A percentile compares a stretch with the other conserved stretches of the same genome.
These are phyloP conservation scores for Brachyalestes nurse DNA, from an alignment of 2,797 vertebrate species.

Conservation along the genomic window DNA sequence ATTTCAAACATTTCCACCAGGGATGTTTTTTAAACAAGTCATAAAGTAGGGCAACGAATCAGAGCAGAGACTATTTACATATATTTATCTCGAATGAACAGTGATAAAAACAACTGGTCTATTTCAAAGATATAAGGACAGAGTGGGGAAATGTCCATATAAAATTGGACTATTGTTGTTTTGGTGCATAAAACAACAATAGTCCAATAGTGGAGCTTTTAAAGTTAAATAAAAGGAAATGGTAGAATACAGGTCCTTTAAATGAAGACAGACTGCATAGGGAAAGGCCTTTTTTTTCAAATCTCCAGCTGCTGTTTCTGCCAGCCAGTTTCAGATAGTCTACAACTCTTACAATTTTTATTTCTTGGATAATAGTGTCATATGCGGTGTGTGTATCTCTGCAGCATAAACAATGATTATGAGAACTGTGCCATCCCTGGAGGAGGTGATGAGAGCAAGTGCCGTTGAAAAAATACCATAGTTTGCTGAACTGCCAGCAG, in stretches of 20 bases:
- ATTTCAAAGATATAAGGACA: too few relatives aligned
- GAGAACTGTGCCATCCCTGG: neutral
- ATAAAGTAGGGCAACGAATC: too few relatives aligned
- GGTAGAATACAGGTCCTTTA: neutral
- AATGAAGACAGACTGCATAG: neutral
- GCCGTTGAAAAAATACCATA: neutral
- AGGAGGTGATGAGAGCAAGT: neutral
- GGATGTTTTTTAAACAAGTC: neutral
- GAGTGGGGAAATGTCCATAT: too few relatives aligned
- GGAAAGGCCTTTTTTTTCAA: neutral
- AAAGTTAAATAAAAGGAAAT: neutral
- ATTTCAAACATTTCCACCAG: neutral
- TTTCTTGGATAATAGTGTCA: neutral
- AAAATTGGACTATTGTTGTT: too few relatives aligned
- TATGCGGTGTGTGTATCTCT: neutral
- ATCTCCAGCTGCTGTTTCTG: neutral
- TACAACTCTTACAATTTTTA: neutral
- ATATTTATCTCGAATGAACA: too few relatives aligned
- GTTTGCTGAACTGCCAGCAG: neutral
- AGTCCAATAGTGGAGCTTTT: too few relatives aligned
- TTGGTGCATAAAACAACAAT: too few relatives aligned
- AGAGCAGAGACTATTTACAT: too few relatives aligned
- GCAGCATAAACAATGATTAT: constrained; percentile 7
- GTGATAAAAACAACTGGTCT: too few relatives aligned
- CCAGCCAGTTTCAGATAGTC: neutral